A percentile compares a stretch with the other conserved stretches of the same genome.
Conservation (phyloP, 2,888 invertebrate species). For the Andrena praecox region DNA sequence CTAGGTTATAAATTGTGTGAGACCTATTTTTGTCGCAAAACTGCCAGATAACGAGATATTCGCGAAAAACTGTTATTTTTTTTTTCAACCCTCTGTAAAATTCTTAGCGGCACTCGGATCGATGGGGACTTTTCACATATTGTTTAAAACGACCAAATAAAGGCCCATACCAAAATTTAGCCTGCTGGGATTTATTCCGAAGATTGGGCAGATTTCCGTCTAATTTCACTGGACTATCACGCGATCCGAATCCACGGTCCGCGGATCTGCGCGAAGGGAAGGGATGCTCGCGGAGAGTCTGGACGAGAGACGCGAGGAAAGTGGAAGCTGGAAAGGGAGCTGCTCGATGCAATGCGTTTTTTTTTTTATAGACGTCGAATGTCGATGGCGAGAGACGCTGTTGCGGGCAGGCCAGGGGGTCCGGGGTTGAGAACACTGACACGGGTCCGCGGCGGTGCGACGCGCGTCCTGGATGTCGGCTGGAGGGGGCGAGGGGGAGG, state of each 20-base stretch:
- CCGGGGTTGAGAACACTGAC: constrained; percentile 59
- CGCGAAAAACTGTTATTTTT: no score
- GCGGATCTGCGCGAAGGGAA: not conserved
- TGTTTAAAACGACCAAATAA: no score
- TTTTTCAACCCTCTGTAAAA: no score
- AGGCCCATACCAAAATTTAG: no score
- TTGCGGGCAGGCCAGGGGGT: not conserved
- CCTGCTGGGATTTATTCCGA: no score
- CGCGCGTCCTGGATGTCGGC: constrained; percentile 37
- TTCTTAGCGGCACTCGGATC: no score
- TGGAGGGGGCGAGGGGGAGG: not conserved
- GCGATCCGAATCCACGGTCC: not conserved
- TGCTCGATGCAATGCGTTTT: constrained; percentile 24
- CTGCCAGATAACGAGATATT: no score
- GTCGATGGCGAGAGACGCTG: constrained; percentile 18
- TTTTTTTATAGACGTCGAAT: constrained; percentile 21
- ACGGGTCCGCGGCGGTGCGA: constrained; percentile 49
- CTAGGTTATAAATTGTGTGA: no score
- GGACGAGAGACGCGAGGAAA: constrained; percentile 4
- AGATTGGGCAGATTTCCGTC: no score
- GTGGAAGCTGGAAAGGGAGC: not conserved
- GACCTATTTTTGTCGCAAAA: no score
- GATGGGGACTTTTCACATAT: no score
- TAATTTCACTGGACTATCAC: no score
- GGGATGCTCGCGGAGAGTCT: not conserved